Percentiles rank a stretch among this genome's conserved stretches.
These are phyloP conservation scores for Odontamblyopus rebecca DNA, from an alignment of 2,797 vertebrate genomes.

Conservation along the genomic window DNA sequence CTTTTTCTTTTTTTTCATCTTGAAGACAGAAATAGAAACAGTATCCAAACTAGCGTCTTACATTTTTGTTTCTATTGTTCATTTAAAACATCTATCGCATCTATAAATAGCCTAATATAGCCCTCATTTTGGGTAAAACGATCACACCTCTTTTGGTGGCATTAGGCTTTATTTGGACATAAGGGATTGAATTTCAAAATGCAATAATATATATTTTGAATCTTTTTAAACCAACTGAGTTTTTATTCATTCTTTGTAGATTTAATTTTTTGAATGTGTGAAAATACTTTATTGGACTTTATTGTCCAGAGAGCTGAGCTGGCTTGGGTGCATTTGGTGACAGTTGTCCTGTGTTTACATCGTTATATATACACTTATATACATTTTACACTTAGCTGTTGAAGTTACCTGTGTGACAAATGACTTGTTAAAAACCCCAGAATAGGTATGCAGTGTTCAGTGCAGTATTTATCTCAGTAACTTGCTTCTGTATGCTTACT, in stretches of 20 bases:
- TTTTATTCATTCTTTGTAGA: neutral
- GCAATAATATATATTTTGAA: neutral
- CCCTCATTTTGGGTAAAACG: neutral
- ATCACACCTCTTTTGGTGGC: neutral
- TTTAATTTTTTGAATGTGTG: no score
- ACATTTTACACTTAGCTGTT: neutral
- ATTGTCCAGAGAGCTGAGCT: conserved; percentile 7
- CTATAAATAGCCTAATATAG: neutral
- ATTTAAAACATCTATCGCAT: neutral
- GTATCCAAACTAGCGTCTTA: no score
- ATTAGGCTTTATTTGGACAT: neutral
- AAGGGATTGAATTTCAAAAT: neutral
- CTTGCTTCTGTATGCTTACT: neutral
- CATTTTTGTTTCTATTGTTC: neutral
- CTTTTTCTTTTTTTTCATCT: neutral
- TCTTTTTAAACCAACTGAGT: neutral
- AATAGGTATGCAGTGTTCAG: neutral
- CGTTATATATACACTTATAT: neutral
- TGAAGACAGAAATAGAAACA: neutral
- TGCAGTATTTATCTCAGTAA: neutral
- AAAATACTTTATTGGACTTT: neutral
- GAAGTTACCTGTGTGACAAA: conserved; percentile 12
- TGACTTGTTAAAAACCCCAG: conserved; percentile 8
- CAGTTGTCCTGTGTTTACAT: conserved; percentile 14
- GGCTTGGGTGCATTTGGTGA: neutral